phyloP scores from a whole-genome alignment of 2,888 invertebrate genomes.

The Dolichomitus sp. region DNA sequence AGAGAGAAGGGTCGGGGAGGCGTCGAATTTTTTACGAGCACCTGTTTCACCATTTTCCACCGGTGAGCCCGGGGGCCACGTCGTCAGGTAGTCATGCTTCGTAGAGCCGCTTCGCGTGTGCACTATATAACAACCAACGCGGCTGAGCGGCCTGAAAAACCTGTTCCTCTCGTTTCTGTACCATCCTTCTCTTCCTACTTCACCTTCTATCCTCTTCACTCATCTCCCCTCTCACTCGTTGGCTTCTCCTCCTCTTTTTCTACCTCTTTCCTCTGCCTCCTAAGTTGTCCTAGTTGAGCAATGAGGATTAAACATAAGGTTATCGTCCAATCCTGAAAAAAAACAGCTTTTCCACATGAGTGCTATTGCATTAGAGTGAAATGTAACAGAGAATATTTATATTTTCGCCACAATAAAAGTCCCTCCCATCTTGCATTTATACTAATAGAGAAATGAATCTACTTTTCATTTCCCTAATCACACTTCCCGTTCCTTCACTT shows the following conservation, averaged over 20 bases:
- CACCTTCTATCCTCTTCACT: slow-evolving; percentile 36
- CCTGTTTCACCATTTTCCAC: slow-evolving; percentile 82
- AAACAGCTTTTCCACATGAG: too few relatives aligned
- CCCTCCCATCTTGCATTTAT: too few relatives aligned
- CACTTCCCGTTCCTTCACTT: not conserved
- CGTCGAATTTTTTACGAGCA: slow-evolving; percentile 74
- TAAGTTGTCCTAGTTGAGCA: too few relatives aligned
- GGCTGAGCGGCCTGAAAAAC: slow-evolving; percentile 80
- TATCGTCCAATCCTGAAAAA: too few relatives aligned
- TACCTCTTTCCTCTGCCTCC: too few relatives aligned
- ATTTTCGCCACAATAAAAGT: too few relatives aligned
- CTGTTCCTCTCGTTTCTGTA: slow-evolving; percentile 76
- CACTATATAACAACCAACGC: slow-evolving; percentile 67
- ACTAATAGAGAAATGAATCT: too few relatives aligned
- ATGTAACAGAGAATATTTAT: too few relatives aligned
- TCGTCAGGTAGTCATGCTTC: slow-evolving; percentile 82
- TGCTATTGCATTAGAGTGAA: too few relatives aligned
- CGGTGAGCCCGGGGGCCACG: slow-evolving; percentile 74
- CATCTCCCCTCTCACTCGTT: not conserved
- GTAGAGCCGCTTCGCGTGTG: slow-evolving; percentile 72
- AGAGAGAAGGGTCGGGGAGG: slow-evolving; percentile 44
- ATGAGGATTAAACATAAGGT: too few relatives aligned
- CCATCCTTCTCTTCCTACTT: slow-evolving; percentile 55
- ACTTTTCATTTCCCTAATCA: not conserved
- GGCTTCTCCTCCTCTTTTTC: not conserved